Conservation (phyloP, 2,888 invertebrate genomes). For the Lycia hirtaria region DNA sequence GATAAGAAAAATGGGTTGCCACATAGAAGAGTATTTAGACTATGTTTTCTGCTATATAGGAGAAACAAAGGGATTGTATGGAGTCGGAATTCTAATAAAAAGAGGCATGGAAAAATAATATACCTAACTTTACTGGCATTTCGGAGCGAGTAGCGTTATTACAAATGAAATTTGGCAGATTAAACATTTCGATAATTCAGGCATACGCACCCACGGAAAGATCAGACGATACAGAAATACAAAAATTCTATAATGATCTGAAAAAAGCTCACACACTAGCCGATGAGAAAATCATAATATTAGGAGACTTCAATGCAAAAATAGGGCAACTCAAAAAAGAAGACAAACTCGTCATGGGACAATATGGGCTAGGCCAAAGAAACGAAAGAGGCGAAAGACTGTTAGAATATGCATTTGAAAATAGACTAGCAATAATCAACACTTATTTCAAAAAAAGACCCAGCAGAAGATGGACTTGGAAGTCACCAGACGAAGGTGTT, state of each 20-base stretch:
- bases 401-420: no score
- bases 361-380: no score
- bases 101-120: background rate
- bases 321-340: no score
- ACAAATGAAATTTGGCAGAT: background rate
- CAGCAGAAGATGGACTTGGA: no score
- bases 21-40: slow-evolving; percentile 12
- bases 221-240: slow-evolving; percentile 6
- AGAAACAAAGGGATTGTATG: background rate
- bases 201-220: slow-evolving; percentile 20
- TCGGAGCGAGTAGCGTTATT: no score
- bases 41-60: slow-evolving; percentile 14
- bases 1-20: background rate
- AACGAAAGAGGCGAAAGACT: no score
- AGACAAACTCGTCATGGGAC: no score
- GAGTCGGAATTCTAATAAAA: slow-evolving; percentile 12
- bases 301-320: slow-evolving; percentile 10
- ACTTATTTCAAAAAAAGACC: no score
- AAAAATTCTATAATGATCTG: slow-evolving; percentile 12
- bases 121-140: slow-evolving; percentile 14
- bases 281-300: background rate
- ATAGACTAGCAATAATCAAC: no score
- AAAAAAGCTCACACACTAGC: slow-evolving; percentile 3
- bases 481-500: no score
- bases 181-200: slow-evolving; percentile 14